These are phyloP conservation scores for Apocrypta bakeri DNA, from an alignment of 1,140 invertebrate genomes.

Conservation along the genomic window DNA sequence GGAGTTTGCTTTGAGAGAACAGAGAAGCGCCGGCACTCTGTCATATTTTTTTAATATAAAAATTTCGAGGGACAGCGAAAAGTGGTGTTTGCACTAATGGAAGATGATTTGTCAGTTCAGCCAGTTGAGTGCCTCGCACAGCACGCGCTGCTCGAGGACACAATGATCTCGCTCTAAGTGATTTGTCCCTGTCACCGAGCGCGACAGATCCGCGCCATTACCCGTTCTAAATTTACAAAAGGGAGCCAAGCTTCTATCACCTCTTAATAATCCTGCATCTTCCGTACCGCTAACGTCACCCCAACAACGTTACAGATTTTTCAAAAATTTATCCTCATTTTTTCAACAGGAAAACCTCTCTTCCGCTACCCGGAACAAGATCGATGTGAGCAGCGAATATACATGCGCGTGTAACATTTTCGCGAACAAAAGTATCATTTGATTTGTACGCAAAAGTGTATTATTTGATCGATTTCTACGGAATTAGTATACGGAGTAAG, in stretches of 20 bases:
- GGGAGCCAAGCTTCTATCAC: constrained; percentile 17
- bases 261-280: constrained; percentile 31
- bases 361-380: too few species aligned
- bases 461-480: too few species aligned
- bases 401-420: too few species aligned
- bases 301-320: constrained; percentile 53
- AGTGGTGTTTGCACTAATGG: constrained; percentile 57
- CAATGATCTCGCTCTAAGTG: constrained; percentile 61
- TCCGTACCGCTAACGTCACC: background rate
- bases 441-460: too few species aligned
- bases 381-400: background rate
- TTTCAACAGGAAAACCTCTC: too few species aligned
- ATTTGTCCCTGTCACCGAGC: constrained; percentile 68
- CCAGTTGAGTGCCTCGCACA: constrained; percentile 54
- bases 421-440: too few species aligned
- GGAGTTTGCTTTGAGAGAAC: background rate
- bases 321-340: background rate
- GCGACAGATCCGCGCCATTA: constrained; percentile 47
- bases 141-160: constrained; percentile 48
- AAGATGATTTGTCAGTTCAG: constrained; percentile 67
- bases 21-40: background rate
- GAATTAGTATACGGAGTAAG: too few species aligned
- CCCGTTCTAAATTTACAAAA: constrained; percentile 42
- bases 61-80: constrained; percentile 30
- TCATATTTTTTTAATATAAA: constrained; percentile 35